Base-by-base conservation (phyloP, 2,888 invertebrate genomes). In the Pantelozetes paolii region DNA sequence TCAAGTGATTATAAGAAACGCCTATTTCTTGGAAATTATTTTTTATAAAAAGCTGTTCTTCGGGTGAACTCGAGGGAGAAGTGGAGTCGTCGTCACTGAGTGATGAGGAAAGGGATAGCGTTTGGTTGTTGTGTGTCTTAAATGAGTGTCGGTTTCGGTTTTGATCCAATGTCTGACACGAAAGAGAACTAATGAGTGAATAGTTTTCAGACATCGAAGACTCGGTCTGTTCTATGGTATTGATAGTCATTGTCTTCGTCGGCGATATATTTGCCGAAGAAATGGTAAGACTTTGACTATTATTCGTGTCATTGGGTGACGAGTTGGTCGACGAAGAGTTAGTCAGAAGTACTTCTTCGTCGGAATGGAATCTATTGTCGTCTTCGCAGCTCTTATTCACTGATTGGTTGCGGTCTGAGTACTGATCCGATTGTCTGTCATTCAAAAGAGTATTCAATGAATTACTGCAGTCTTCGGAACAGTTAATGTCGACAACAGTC, bases 191-290 rank as follows among this genome's bases (percentile, higher is more conserved):
- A 40, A 57, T 26, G 30, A 74, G 20, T 42, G 74, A 74, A 70
- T 54, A 74, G 57, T 57, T 70, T 69, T 74, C 70, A 30, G 81
- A 81, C 75, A 80, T 75, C 62, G 76, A 75, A 45, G 76, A 74
- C 45, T 75, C 74, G n/a, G 75, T 71, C 54, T 74, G 74, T 42
- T 72, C 40, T n/a, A 30, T 45, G 11, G 69, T 40, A 26, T 20
- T 69, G 75, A 20, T 73, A 74, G 32, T 72, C 62, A 70, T 73
- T 76, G 74, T 71, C 70, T 36, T 75, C 57, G 59, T 36, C 28
- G 72, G 72, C 42, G 59, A 72, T 9, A 50, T 15, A 30, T 57
- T 72, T 18, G 54, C 40, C 40, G 64, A 64, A 2, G 64, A 64
- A 20, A 32, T 36, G 32, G 64, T 64, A 8, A 64, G 20, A 20